Conservation (phyloP, 2,888 invertebrate genomes). For the Ornithoptera alexandrae region DNA sequence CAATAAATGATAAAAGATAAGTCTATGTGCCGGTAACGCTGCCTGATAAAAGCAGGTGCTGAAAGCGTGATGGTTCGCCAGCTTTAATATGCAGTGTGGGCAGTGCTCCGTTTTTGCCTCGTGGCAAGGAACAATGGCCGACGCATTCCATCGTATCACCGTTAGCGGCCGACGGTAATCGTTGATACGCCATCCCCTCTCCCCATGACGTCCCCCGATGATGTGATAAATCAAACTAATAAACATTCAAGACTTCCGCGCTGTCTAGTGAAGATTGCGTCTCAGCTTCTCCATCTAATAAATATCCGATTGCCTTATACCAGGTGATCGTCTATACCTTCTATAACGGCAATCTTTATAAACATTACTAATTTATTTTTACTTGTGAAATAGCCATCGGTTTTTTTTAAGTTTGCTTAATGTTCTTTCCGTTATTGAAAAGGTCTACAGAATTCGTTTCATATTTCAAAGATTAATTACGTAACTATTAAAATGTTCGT, state of each 20-base stretch:
- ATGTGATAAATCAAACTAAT: conserved; percentile 36
- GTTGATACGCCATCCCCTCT: conserved; percentile 51
- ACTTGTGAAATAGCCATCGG: not conserved
- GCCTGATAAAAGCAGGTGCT: conserved; percentile 7
- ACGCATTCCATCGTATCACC: conserved; percentile 70
- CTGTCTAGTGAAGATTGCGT: conserved; percentile 29
- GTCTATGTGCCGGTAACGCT: not conserved
- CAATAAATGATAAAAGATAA: too few relatives aligned
- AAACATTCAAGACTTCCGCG: conserved; percentile 42
- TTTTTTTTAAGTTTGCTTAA: not conserved
- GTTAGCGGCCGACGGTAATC: conserved; percentile 63
- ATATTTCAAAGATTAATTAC: not conserved
- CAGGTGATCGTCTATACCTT: not conserved
- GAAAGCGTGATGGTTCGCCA: conserved; percentile 45
- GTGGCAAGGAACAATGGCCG: conserved; percentile 65
- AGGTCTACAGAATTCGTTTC: not conserved
- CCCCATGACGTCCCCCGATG: conserved; percentile 24
- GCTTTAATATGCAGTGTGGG: conserved; percentile 58
- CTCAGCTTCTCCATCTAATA: conserved; percentile 12
- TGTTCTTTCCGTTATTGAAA: not conserved
- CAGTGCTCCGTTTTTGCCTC: conserved; percentile 63
- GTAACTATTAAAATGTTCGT: not conserved
- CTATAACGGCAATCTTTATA: not conserved
- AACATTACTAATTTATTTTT: not conserved
- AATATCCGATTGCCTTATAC: conserved; percentile 15